Conservation (phyloP, 2,113 vertebrate species). For the Lethenteron reissneri region DNA sequence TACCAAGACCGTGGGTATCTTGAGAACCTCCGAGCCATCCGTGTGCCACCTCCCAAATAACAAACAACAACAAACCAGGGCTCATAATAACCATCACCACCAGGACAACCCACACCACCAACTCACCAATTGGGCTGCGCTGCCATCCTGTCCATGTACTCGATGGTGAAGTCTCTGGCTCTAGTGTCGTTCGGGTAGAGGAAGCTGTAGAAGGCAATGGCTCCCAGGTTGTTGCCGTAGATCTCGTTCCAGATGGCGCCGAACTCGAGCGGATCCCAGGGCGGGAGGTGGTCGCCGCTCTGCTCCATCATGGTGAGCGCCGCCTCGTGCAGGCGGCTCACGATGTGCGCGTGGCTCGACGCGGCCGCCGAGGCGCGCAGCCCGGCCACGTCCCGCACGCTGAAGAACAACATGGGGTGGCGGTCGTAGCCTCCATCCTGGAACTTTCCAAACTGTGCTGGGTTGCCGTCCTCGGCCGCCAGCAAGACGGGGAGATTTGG, state of each 20-base stretch:
- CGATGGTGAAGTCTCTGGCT: constrained; percentile 50
- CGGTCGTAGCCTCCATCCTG: constrained; percentile 67
- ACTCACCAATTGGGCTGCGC: constrained; percentile 93
- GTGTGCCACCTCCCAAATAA: no score
- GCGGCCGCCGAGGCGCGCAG: constrained; percentile 32
- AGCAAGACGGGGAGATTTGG: no score
- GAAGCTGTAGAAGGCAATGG: constrained; percentile 77
- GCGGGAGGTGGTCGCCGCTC: constrained; percentile 65
- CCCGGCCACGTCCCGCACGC: constrained; percentile 33
- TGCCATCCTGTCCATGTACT: constrained; percentile 99
- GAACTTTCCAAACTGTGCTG: constrained; percentile 19
- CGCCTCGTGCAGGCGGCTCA: constrained; percentile 37
- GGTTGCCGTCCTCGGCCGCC: no score
- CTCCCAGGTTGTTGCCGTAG: constrained; percentile 82
- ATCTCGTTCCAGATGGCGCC: constrained; percentile 89
- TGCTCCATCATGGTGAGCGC: constrained; percentile 62
- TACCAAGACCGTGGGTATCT: no score
- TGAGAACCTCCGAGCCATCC: no score
- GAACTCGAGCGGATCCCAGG: constrained; percentile 66
- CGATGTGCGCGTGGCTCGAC: constrained; percentile 41
- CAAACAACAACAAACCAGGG: no score
- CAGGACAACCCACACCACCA: no score
- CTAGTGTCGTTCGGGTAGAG: constrained; percentile 69
- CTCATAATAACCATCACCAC: no score
- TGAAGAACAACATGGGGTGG: constrained; percentile 87